Conservation (phyloP, 2,113 vertebrate species). For the Coregonus clupeaformis region DNA sequence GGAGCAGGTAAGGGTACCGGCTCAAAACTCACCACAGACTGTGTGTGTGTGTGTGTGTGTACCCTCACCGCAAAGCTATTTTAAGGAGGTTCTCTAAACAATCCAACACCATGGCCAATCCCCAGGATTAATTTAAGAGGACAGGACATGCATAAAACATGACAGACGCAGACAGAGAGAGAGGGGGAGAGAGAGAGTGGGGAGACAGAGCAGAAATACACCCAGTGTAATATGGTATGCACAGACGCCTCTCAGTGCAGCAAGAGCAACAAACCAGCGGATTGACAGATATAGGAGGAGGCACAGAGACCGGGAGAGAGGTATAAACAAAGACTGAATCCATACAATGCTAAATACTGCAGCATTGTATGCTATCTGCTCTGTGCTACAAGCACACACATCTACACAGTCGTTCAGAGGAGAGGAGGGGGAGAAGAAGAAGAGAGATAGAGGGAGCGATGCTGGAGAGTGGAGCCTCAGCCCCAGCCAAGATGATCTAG, state of each 20-base stretch:
- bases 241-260: constrained; percentile 62
- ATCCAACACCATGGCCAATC: constrained; percentile 31
- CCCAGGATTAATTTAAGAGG: constrained; percentile 35
- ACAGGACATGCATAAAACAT: constrained; percentile 61
- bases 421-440: neutral
- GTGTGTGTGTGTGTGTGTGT: neutral
- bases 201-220: constrained; percentile 19
- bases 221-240: constrained; percentile 60
- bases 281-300: constrained; percentile 30
- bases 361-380: neutral
- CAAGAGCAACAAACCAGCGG: constrained; percentile 33
- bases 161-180: constrained; percentile 8
- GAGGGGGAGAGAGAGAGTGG: neutral
- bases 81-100: constrained; percentile 36
- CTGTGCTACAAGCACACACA: neutral
- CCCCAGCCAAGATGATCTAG: constrained; percentile 45
- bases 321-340: constrained; percentile 16
- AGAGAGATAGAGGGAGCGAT: constrained; percentile 15
- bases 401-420: neutral
- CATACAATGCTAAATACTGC: constrained; percentile 40
- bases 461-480: neutral
- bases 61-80: constrained; percentile 28
- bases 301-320: constrained; percentile 12
- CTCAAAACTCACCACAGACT: constrained; percentile 20
- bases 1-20: constrained; percentile 57